These are phyloP conservation scores for Dorcus hopei DNA, from an alignment of 2,888 invertebrate genomes.

Conservation along the genomic window DNA sequence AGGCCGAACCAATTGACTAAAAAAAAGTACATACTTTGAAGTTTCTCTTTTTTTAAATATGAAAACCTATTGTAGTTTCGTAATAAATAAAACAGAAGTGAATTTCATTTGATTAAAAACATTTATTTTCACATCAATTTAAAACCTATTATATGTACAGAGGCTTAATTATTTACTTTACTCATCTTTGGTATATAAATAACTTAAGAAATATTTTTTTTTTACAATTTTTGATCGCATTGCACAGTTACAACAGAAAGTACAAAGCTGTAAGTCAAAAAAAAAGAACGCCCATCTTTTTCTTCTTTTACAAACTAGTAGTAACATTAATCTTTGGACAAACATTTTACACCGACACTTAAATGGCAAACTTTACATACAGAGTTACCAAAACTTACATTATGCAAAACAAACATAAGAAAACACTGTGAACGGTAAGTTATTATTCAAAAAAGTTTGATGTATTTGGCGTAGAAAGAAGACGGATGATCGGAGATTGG, in stretches of 20 bases:
- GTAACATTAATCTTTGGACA: slow-evolving; percentile 14
- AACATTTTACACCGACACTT: slow-evolving; percentile 2
- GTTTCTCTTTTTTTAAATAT: no score
- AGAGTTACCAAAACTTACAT: not conserved
- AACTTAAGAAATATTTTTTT: slow-evolving; percentile 7
- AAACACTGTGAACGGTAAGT: no score
- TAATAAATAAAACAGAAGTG: no score
- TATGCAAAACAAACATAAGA: no score
- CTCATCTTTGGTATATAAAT: slow-evolving; percentile 17
- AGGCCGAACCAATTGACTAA: no score
- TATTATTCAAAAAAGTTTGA: no score
- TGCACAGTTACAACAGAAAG: not conserved
- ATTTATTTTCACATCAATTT: slow-evolving; percentile 6
- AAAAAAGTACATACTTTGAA: no score
- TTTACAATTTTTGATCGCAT: not conserved
- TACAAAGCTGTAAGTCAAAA: not conserved
- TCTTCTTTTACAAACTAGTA: slow-evolving; percentile 7
- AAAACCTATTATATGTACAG: slow-evolving; percentile 14
- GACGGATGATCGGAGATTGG: not conserved
- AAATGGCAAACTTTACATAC: not conserved
- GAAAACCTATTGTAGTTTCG: no score
- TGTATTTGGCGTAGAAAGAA: not conserved
- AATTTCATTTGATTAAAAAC: not conserved
- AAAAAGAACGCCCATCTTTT: no score
- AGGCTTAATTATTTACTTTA: slow-evolving; percentile 5